These are phyloP conservation scores for Lithophane socia DNA, from an alignment of 2,888 invertebrate genomes.

Conservation along the genomic window DNA sequence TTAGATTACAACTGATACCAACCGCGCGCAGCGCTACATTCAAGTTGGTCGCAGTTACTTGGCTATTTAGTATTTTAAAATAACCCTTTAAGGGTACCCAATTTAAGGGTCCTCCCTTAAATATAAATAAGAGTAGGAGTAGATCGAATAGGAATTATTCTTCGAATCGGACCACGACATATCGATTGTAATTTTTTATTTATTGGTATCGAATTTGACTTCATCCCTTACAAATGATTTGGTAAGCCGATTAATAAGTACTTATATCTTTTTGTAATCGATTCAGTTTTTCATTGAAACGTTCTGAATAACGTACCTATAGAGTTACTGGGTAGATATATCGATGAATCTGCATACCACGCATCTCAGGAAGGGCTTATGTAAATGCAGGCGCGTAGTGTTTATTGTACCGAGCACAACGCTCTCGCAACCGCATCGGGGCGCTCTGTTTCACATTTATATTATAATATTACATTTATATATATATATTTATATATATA, in stretches of 20 bases:
- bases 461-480: no score
- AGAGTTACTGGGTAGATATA: not conserved
- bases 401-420: constrained; percentile 39
- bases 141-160: no score
- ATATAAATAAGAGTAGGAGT: no score
- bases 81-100: no score
- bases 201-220: not conserved
- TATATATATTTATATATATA: no score
- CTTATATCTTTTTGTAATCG: not conserved
- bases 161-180: no score
- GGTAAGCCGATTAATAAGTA: not conserved
- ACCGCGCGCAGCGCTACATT: no score
- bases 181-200: not conserved
- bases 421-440: constrained; percentile 26
- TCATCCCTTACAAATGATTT: not conserved
- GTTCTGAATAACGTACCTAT: no score
- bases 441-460: not conserved
- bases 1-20: no score
- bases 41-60: no score
- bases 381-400: constrained; percentile 37
- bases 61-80: no score
- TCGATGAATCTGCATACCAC: constrained; percentile 23
- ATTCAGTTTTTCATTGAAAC: not conserved
- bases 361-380: constrained; percentile 32
- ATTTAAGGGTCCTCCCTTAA: no score